phyloP scores from a whole-genome alignment of 2,888 invertebrate genomes.

The Orgyia antiqua region DNA sequence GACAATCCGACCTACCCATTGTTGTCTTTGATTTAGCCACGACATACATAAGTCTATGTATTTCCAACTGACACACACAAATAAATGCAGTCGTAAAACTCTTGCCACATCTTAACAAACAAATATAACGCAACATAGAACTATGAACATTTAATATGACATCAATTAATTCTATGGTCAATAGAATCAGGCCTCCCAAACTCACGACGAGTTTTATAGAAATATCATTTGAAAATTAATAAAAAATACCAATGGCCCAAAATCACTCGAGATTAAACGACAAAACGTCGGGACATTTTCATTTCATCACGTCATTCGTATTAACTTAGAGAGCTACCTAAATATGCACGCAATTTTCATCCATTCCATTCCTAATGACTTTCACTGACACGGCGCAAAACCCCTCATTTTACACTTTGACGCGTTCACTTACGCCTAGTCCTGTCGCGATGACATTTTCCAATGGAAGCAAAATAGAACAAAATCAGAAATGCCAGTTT shows the following conservation, averaged over 20 bases:
- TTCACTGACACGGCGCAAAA: constrained; percentile 74
- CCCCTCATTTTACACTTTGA: constrained; percentile 78
- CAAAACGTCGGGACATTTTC: constrained; percentile 53
- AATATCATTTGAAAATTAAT: too few species aligned
- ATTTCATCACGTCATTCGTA: constrained; percentile 65
- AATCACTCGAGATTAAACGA: constrained; percentile 34
- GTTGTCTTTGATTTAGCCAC: constrained; percentile 66
- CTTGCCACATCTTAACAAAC: too few species aligned
- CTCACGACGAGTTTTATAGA: too few species aligned
- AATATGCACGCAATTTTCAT: constrained; percentile 76
- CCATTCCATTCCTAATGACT: constrained; percentile 77
- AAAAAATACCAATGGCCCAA: too few species aligned
- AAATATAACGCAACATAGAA: too few species aligned
- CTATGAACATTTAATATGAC: too few species aligned
- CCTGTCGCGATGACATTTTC: constrained; percentile 70
- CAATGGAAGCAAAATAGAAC: constrained; percentile 52
- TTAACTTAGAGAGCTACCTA: constrained; percentile 65
- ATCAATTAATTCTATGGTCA: too few species aligned
- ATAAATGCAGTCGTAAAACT: too few species aligned
- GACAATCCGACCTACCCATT: constrained; percentile 61
- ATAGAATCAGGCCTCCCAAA: too few species aligned
- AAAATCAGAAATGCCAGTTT: constrained; percentile 33
- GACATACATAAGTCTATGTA: constrained; percentile 19
- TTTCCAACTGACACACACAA: constrained; percentile 12
- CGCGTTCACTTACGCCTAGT: constrained; percentile 75